Evolutionary conservation across 1,140 invertebrate genomes (phyloP).

Genomic region (Apolygus lucorum): DNA sequence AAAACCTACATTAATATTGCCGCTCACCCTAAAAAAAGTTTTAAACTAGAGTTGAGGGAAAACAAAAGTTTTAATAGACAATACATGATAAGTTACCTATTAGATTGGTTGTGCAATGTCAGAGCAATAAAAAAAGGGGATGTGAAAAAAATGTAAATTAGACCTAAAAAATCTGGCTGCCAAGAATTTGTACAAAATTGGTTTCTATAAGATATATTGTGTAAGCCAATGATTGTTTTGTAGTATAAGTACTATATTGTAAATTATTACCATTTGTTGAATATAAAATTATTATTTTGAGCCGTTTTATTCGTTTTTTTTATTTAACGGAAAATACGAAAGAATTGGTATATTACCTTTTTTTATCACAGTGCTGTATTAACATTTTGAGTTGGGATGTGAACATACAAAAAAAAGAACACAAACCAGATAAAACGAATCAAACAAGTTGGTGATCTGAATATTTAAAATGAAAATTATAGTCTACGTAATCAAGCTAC

Average conservation of each 20-base stretch:
- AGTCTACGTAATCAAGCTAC: no score
- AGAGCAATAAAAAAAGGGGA: slow-evolving; percentile 27
- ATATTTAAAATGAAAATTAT: no score
- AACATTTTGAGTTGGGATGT: no score
- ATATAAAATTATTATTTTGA: not conserved
- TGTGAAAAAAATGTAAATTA: slow-evolving; percentile 20
- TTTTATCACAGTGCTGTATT: no score
- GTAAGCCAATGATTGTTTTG: slow-evolving; percentile 19
- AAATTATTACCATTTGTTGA: not conserved
- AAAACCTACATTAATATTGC: slow-evolving; percentile 23
- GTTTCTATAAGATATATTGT: slow-evolving; percentile 3
- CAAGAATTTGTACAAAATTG: slow-evolving; percentile 22
- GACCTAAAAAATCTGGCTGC: slow-evolving; percentile 15
- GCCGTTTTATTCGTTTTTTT: not conserved
- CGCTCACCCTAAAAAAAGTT: slow-evolving; percentile 22
- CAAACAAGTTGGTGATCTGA: no score
- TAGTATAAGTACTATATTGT: not conserved
- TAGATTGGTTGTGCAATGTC: slow-evolving; percentile 27
- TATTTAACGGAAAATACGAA: not conserved
- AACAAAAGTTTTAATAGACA: not conserved
- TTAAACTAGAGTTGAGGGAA: slow-evolving; percentile 3
- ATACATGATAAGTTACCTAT: slow-evolving; percentile 11
- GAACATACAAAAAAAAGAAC: no score
- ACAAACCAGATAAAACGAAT: no score
- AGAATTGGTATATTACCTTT: no score